Conservation (phyloP, 53 echinoderm and acorn worm species). For the Antedon mediterranea region DNA sequence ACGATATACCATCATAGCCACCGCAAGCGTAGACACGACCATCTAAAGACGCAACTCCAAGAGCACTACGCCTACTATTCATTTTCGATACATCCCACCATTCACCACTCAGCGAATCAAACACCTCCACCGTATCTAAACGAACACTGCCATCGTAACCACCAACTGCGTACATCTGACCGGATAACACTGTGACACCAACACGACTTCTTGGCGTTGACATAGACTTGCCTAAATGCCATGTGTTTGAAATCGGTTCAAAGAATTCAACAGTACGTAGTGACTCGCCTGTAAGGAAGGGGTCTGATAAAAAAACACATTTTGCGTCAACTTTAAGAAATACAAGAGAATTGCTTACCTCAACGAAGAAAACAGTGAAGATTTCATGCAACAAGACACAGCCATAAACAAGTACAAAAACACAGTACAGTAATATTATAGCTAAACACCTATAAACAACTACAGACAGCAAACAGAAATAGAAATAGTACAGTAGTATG, state of each 20-base stretch:
- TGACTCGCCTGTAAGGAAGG: constrained; percentile 62
- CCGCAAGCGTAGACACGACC: constrained; percentile 96
- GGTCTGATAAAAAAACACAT: background rate
- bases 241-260: constrained; percentile 51
- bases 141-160: constrained; percentile 86
- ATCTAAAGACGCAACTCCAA: constrained; percentile 90
- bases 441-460: no score
- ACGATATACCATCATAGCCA: constrained; percentile 93
- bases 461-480: no score
- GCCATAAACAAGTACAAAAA: no score
- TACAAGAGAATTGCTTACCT: background rate
- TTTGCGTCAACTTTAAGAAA: background rate
- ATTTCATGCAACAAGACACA: background rate
- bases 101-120: constrained; percentile 67
- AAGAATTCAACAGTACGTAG: constrained; percentile 76
- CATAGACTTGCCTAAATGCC: constrained; percentile 78
- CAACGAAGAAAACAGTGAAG: background rate
- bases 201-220: constrained; percentile 89
- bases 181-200: constrained; percentile 76
- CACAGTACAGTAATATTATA: no score
- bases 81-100: constrained; percentile 97
- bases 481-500: no score
- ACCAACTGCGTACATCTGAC: constrained; percentile 79
- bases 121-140: constrained; percentile 90
- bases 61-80: constrained; percentile 93